Base-by-base conservation (phyloP, 2,113 vertebrate genomes). In the Tenrec ecaudatus region DNA sequence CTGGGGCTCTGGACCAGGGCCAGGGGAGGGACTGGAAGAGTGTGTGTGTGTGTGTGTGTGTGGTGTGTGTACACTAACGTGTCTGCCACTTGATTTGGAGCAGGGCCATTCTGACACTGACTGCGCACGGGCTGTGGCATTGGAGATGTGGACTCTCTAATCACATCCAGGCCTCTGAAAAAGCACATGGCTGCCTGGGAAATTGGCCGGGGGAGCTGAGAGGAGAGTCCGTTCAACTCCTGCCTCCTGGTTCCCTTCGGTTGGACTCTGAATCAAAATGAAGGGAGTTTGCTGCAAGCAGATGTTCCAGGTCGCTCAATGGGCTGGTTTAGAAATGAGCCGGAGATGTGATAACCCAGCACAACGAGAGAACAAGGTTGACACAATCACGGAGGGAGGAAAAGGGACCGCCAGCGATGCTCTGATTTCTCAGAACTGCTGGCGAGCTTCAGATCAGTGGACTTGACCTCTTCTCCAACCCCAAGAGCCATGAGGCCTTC, bases 341-440 rank as follows among this genome's bases (percentile, higher is more conserved):
- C 9, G 62, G 80, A 58, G 93, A 76, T 81, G 69, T 57, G 40
- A 23, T 40, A 75, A 71, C 88, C 62, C 43, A 92, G 77, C 68
- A n/a, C n/a, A 82, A 69, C 11, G n/a, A 31, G 78, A 91, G 38
- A 82, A 68, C 10, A 60, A 78, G 58, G 43, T 57, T 85, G 57
- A 87, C 53, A 81, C 1, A 57, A 27, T 88, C 66, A 43, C 3
- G 86, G 57, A 78, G 14, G 43, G 79, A 92, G 66, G 82, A 53
- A 64, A 36, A 88, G 75, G 11, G 25, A 47, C 86, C 62, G 87
- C 93, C n/a, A 43, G 71, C 68, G 73, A 87, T 36, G 69, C 73
- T 62, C 12, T 75, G 77, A 87, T 88, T 92, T 88, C 91, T 96
- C 84, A 89, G 91, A 94, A 92, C 57, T 91, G 64, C 79, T 79